A percentile compares a stretch with the other conserved stretches of the same genome.
Conservation (phyloP, 1,140 invertebrate species). For the Thaumetopoea pityocampa region DNA sequence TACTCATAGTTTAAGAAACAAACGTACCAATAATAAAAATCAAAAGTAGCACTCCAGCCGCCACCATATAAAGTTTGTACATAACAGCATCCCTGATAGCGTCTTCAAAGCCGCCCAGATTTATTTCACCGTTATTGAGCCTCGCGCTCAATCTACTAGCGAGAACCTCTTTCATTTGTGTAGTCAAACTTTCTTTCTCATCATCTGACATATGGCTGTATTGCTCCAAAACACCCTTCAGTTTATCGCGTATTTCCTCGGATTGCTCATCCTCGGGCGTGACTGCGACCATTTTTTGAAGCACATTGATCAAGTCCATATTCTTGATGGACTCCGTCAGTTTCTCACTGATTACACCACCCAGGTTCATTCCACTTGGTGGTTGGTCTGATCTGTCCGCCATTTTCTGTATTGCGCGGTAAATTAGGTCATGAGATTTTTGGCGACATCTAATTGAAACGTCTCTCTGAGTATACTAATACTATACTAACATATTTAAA, state of each 20-base stretch:
- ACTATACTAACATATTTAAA: no score
- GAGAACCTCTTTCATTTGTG: conserved; percentile 41
- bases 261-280: conserved; percentile 35
- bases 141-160: conserved; percentile 36
- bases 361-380: conserved; percentile 33
- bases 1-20: conserved; percentile 6
- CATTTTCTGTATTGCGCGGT: no score
- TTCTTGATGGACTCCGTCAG: conserved; percentile 42
- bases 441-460: no score
- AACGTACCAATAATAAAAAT: conserved; percentile 54
- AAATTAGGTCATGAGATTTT: no score
- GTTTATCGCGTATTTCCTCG: conserved; percentile 38
- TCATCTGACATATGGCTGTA: conserved; percentile 51
- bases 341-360: conserved; percentile 40
- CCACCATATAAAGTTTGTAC: conserved; percentile 34
- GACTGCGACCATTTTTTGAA: conserved; percentile 39
- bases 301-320: conserved; percentile 34
- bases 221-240: conserved; percentile 44
- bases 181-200: conserved; percentile 51
- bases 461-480: no score
- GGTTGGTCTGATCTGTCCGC: no score
- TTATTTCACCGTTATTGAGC: conserved; percentile 35
- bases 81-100: conserved; percentile 40
- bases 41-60: conserved; percentile 32
- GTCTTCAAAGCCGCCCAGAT: conserved; percentile 40